Conservation (phyloP, 2,797 vertebrate species). For the Sphenodon punctatus region DNA sequence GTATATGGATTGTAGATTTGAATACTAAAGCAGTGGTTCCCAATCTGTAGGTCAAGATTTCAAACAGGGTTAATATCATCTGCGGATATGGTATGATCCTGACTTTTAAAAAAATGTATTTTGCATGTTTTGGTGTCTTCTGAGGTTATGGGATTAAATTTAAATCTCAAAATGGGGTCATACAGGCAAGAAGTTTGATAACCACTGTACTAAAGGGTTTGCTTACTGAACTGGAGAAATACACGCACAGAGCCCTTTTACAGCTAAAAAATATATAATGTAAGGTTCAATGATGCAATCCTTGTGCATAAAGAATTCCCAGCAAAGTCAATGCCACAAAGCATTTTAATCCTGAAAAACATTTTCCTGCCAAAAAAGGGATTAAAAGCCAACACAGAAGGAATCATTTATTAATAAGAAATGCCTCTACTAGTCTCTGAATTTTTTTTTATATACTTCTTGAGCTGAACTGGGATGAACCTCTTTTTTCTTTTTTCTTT, state of each 20-base stretch:
- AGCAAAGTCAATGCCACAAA: neutral
- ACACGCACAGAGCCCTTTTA: neutral
- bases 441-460: neutral
- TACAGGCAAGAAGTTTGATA: too few relatives aligned
- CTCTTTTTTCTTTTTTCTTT: neutral
- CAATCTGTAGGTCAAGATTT: too few relatives aligned
- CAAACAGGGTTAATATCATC: too few relatives aligned
- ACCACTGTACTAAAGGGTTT: too few relatives aligned
- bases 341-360: neutral
- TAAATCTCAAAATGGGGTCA: too few relatives aligned
- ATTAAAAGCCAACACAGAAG: constrained; percentile 10
- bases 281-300: neutral
- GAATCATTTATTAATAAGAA: constrained; percentile 39
- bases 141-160: too few relatives aligned
- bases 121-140: too few relatives aligned
- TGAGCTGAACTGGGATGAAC: neutral
- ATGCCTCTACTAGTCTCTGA: neutral
- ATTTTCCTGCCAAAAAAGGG: neutral
- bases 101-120: too few relatives aligned
- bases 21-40: neutral
- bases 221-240: neutral
- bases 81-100: too few relatives aligned
- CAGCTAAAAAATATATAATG: neutral
- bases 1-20: rapidly evolving
- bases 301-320: neutral